phyloP scores from a whole-genome alignment of 2,888 invertebrate species.

The Schrankia costaestrigalis region DNA sequence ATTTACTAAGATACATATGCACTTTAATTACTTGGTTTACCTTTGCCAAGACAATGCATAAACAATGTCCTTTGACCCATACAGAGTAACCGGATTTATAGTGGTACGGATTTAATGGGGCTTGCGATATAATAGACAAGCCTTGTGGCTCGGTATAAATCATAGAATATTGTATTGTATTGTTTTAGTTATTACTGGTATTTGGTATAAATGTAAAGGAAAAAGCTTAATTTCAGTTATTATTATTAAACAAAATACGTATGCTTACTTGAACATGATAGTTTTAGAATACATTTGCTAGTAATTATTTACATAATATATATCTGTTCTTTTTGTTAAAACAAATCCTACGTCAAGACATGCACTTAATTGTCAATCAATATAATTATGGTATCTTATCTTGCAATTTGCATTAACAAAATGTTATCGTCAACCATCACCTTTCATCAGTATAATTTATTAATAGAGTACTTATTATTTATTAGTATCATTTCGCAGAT shows the following conservation, averaged over 20 bases:
- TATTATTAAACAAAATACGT: too few species aligned
- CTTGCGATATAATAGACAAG: constrained; percentile 17
- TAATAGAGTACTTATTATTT: too few species aligned
- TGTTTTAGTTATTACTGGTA: constrained; percentile 2
- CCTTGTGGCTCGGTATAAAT: neutral
- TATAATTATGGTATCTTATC: too few species aligned
- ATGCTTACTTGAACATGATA: neutral
- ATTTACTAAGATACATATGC: constrained; percentile 17
- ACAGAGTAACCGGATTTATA: constrained; percentile 23
- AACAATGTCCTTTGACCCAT: constrained; percentile 27
- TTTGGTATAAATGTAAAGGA: neutral
- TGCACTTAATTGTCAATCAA: too few species aligned
- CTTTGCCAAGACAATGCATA: constrained; percentile 20
- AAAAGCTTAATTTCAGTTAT: neutral
- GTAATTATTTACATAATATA: too few species aligned
- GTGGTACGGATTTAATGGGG: constrained; percentile 22
- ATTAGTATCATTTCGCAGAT: too few species aligned
- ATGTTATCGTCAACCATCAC: too few species aligned
- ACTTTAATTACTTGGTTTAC: constrained; percentile 27
- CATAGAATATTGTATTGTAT: constrained; percentile 5
- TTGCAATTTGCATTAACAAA: too few species aligned
- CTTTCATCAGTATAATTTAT: too few species aligned
- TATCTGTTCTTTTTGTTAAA: too few species aligned
- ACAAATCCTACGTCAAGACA: too few species aligned
- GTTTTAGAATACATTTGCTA: too few species aligned